A percentile compares a stretch with the other conserved stretches of the same genome.
phyloP scores from a whole-genome alignment of 2,888 invertebrate genomes.

The Parnassius smintheus region DNA sequence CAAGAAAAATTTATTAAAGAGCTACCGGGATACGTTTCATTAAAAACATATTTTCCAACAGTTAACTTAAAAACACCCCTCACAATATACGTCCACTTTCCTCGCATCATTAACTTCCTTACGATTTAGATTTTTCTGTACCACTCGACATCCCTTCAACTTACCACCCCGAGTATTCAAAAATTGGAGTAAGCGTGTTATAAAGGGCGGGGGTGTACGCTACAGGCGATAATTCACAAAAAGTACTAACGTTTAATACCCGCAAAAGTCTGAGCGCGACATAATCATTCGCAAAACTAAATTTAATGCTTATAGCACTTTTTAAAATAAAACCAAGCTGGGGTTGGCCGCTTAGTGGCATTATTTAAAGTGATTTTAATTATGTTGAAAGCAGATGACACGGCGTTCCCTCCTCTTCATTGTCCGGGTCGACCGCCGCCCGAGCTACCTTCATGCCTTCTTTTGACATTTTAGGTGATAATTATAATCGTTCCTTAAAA shows the following conservation, averaged over 20 bases:
- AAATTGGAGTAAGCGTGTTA: constrained; percentile 68
- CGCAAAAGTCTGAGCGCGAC: constrained; percentile 69
- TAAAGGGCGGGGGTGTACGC: constrained; percentile 68
- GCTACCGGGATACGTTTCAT: constrained; percentile 12
- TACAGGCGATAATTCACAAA: constrained; percentile 76
- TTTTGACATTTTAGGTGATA: constrained; percentile 48
- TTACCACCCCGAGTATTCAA: constrained; percentile 56
- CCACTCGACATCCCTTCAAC: constrained; percentile 40
- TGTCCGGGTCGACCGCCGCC: constrained; percentile 46
- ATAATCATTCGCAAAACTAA: constrained; percentile 79
- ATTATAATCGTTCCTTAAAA: constrained; percentile 30
- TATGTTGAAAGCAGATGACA: constrained; percentile 81
- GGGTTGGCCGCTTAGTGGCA: constrained; percentile 74
- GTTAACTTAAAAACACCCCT: constrained; percentile 32
- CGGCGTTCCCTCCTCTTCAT: constrained; percentile 75
- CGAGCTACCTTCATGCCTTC: constrained; percentile 26
- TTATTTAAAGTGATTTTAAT: constrained; percentile 81
- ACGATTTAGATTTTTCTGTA: constrained; percentile 35
- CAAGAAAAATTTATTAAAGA: neutral
- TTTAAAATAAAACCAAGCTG: constrained; percentile 74
- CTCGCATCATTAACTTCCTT: constrained; percentile 40
- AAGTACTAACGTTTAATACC: constrained; percentile 74
- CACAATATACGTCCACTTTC: constrained; percentile 37
- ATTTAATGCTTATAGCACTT: constrained; percentile 80
- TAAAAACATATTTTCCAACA: constrained; percentile 31